Evolutionary conservation across 2,888 invertebrate species (phyloP), one percentile per base, ranked within the genome.

Genomic region (Agrilus cyanescens): DNA sequence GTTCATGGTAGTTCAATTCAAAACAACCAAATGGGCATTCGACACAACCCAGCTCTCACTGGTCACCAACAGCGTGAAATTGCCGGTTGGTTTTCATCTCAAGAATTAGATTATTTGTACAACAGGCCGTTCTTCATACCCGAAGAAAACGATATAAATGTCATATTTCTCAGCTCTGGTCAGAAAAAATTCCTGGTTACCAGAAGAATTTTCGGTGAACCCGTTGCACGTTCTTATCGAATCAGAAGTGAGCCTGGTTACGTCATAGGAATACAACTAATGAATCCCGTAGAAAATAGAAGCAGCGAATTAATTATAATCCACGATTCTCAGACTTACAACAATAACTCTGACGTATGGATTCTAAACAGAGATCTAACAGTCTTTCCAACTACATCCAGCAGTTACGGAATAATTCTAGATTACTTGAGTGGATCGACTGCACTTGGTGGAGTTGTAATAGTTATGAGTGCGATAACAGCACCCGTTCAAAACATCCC

Each of bases 211-310:
- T 65, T 71, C 34, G 71, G 72, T 2, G 76, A 80, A 52, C 72
- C 63, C 40, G 67, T 78, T 15, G 62, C 61, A 1, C 71, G 76
- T 54, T 73, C 71, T 5, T 77, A 82, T 50, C 74, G 72, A 45
- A 75, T 82, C 4, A 72, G 73, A 54, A 84, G 86, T 51, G 80
- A 81, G 46, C 86, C 88, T 2, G 86, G 88, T 4, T 87, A 82
- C 62, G 88, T 89, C 1, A 75, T 94, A 38, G 91, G 91, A 5
- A 77, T 95, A 35, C 90, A 94, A 63, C 75, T 95, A 12, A 67
- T 95, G 4, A 94, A 93, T 68, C 91, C 93, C 1, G 85, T 91
- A 45, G 85, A 88, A 53, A 87, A 87, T 60, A 78, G 85, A 46
- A 90, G 89, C 40, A 82, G 86, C 0, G 95, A 95, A 68, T 75